Conservation (phyloP, 2,113 vertebrate genomes). For the Boulengeromyrus knoepffleri region DNA sequence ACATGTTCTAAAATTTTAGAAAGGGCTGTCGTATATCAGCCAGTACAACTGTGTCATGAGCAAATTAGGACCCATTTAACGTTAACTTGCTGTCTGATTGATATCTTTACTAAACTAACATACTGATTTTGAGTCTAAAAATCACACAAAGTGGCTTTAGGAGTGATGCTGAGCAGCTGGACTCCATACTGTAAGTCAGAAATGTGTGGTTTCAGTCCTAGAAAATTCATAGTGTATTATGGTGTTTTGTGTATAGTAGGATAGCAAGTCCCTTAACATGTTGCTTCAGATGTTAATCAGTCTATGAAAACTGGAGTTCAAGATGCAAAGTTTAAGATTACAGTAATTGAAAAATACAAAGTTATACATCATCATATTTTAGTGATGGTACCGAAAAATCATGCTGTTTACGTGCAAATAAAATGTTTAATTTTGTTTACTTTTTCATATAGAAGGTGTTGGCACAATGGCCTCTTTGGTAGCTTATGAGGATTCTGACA, state of each 20-base stretch:
- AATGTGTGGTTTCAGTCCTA: not conserved
- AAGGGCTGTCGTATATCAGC: not conserved
- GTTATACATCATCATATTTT: not conserved
- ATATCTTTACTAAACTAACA: not conserved
- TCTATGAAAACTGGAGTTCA: not conserved
- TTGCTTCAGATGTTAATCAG: not conserved
- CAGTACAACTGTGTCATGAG: not conserved
- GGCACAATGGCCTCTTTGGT: slow-evolving; percentile 76
- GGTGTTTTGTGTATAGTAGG: not conserved
- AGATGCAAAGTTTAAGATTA: not conserved
- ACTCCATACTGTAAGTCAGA: not conserved
- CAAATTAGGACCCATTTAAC: not conserved
- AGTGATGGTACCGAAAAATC: not conserved
- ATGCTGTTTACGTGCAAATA: not conserved
- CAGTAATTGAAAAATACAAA: not conserved
- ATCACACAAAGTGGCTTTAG: not conserved
- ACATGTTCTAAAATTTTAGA: not conserved
- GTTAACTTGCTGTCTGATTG: not conserved
- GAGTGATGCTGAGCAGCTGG: not conserved
- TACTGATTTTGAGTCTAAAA: not conserved
- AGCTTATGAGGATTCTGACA: slow-evolving; percentile 84
- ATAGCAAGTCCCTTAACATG: not conserved
- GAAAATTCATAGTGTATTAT: not conserved
- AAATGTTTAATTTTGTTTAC: not conserved
- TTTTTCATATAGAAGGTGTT: not conserved